Evolutionary conservation across 2,113 vertebrate species (phyloP), one percentile per base, ranked within the genome.

Genomic region (Salvelinus alpinus): DNA sequence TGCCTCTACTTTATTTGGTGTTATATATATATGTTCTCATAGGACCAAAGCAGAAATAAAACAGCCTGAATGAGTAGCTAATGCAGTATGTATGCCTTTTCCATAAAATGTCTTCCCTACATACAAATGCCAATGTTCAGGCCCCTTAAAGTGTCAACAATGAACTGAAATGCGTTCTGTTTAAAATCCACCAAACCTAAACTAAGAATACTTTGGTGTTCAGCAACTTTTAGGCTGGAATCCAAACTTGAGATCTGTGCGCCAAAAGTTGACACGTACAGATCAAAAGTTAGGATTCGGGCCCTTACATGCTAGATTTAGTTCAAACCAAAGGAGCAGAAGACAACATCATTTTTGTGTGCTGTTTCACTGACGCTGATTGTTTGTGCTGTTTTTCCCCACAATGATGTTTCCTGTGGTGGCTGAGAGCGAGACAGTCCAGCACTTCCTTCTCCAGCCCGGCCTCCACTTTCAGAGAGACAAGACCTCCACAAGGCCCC

Each of bases 301-400:
- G 0, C 38, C 38, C 38, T 11, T 11, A 44, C 9, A 11, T 44
- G 38, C 8, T 44, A 44, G 8, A 44, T 54, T 54, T 54, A 18
- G 51, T 18, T 2, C 9, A 54, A 54, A 3, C 48, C 51, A 54
- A 54, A 54, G 4, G 5, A 54, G 51, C 14, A 54, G 16, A 54
- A 51, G 38, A 38, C 38, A 62, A 25, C 16, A n/a, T 34, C 27
- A 71, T 25, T 11, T 57, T 89, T 92, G 93, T 92, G 66, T 13
- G 12, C 14, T 51, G 9, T 71, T 82, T 78, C 62, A 65, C 72
- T 78, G 72, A 84, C 71, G 96, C 94, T 96, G 94, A 94, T 95
- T 95, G 88, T 95, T 95, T 96, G 92, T 96, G 95, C 94, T 96
- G 93, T 96, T 96, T 88, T 92, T 95, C 94, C 95, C 94, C 69